Evolutionary conservation across 2,888 invertebrate genomes (phyloP).

Genomic region (Zygogramma bicolorata): DNA sequence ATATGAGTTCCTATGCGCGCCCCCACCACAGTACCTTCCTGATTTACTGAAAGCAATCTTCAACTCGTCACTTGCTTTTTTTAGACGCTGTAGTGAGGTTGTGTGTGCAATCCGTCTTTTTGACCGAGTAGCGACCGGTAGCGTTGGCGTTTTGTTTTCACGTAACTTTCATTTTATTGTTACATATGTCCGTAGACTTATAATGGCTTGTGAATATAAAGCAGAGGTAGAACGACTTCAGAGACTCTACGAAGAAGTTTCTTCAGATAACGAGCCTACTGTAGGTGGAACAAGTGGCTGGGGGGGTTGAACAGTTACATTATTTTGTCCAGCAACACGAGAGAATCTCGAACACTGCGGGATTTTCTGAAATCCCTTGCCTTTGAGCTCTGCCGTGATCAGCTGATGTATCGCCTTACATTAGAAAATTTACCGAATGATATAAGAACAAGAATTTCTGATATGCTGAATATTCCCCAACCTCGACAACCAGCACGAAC

Average conservation of each 20-base stretch:
- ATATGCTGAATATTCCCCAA: neutral
- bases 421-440: conserved; percentile 9
- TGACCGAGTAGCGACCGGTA: too few species aligned
- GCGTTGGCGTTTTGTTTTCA: too few species aligned
- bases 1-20: too few species aligned
- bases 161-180: neutral
- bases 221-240: neutral
- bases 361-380: too few species aligned
- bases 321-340: too few species aligned
- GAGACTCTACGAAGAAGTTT: neutral
- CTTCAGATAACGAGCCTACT: conserved; percentile 1
- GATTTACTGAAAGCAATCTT: neutral
- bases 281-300: conserved; percentile 4
- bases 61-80: too few species aligned
- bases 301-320: too few species aligned
- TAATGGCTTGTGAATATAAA: neutral
- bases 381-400: conserved; percentile 4
- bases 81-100: too few species aligned
- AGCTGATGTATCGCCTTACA: conserved; percentile 10
- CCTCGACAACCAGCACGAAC: conserved; percentile 19
- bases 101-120: too few species aligned
- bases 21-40: too few species aligned
- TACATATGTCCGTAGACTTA: neutral
- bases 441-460: conserved; percentile 10
- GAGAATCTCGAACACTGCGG: too few species aligned